Base-by-base conservation (phyloP, 2,888 invertebrate genomes). In the Subacronicta megacephala region DNA sequence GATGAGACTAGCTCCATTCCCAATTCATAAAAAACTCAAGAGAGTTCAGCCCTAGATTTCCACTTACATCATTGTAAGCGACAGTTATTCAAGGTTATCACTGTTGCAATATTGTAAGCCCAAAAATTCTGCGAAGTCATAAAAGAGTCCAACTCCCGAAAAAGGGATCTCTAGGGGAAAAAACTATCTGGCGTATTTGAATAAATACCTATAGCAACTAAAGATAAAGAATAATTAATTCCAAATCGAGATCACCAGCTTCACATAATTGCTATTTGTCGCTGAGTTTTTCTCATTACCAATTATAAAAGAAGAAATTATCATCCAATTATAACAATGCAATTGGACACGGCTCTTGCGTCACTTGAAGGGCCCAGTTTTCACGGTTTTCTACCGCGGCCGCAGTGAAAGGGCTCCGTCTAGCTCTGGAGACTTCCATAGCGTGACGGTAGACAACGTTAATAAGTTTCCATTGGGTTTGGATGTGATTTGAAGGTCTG, bases 381-480 rank as follows among this genome's bases (percentile, higher is more conserved):
- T 86, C 81, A 74, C 78, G 68, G 77, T 84, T 88, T 87, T 87
- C 84, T 81, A 79, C 31, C 31, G n/a, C n/a, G 31, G 5, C 58
- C 50, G 62, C 51, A 70, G 89, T 87, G 88, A 89, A 89, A 89
- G 89, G 89, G 86, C 81, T 58, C 37, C 38, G 47, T 60, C 82
- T 81, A 76, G 84, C 82, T 60, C 82, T 80, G 76, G 84, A 82
- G 78, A 52, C 63, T 85, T 85, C 82, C 56, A 50, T 50, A 43
- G 37, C 15, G 17, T 33, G 35, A 44, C 35, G n/a, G 62, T 12
- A 52, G 68, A 26, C 26, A 10, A 10, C 35, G 12, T 44, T 44
- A 18, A 51, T 50, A 40, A 40, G 33, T 62, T 50, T 50, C n/a
- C 3, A 18, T 38, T 16, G 12, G 20, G 2, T 12, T 52, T 50